Evolutionary conservation across 2,113 vertebrate genomes (phyloP), one percentile per base, ranked within the genome.

Genomic region (Onychostoma macrolepis): DNA sequence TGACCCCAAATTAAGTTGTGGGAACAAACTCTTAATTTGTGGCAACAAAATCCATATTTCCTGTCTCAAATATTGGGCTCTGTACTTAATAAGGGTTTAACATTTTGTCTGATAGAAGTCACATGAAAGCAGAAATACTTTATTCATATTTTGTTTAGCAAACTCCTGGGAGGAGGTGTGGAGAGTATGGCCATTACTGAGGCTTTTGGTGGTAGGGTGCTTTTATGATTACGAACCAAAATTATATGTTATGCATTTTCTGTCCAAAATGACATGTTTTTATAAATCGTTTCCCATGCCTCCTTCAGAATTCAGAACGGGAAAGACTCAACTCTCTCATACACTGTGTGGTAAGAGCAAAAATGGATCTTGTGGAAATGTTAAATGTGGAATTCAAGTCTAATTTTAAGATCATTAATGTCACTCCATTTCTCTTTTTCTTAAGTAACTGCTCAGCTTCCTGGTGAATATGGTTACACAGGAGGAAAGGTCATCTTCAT

Each of bases 171-270:
- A 90, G 98, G 98, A 88, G 98, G 98, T 74, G 94, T 99, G 85
- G 98, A 99, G 95, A 99, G 98, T 87, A 99, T 99, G 98, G 97
- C 98, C 74, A 99, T 99, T 90, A 99, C 98, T 53, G 98, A 99
- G 90, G 97, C 97, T 75, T 99, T 99, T 94, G 98, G 98, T 94
- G 98, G 98, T 99, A 90, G 93, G 94, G 33, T 85, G 45, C 3
- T 85, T 1, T 87, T 81, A 53, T 74, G 28, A 15, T 82, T 71
- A 24, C 48, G 1, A 38, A 45, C 77, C 33, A 77, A 6, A 53
- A 79, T 38, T 53, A 26, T 36, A 24, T 80, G 38, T 3, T 21
- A 45, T 17, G n/a, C 4, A 50, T 65, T 53, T 75, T 8, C 30
- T 13, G 8, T 45, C 58, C 38, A 33, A 69, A 83, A 36, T 63